These are phyloP conservation scores for Myiothlypis chrysogaster DNA, from an alignment of 2,797 vertebrate genomes.

Conservation along the genomic window DNA sequence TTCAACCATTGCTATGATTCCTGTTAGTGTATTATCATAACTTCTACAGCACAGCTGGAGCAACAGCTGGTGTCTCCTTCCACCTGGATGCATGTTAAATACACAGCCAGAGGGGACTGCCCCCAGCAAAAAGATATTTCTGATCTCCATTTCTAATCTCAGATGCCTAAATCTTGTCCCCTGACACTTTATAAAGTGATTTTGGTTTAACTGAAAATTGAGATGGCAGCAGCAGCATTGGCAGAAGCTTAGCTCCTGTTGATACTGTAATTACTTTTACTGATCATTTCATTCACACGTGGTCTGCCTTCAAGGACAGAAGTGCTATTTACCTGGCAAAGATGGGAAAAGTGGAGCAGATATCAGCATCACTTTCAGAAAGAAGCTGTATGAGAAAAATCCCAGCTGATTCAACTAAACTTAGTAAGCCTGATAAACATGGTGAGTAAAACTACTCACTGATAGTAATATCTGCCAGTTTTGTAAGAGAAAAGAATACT, in stretches of 20 bases:
- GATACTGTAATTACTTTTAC: constrained; percentile 27
- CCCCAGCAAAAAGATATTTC: constrained; percentile 9
- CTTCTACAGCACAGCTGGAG: background rate
- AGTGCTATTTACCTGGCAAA: background rate
- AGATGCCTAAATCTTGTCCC: constrained; percentile 30
- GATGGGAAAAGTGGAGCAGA: background rate
- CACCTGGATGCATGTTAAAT: background rate
- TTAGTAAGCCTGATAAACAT: background rate
- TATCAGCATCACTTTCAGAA: background rate
- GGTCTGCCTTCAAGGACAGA: background rate
- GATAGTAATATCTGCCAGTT: background rate
- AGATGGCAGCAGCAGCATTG: constrained; percentile 11
- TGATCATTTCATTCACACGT: background rate
- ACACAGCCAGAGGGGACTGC: background rate
- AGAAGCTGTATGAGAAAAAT: background rate
- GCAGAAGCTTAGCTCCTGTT: background rate
- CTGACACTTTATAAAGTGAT: background rate
- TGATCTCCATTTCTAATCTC: constrained; percentile 41
- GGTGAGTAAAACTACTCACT: background rate
- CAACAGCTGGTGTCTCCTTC: constrained; percentile 25
- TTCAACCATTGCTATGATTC: background rate
- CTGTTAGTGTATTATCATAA: background rate
- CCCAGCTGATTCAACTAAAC: background rate
- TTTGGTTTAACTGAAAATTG: constrained; percentile 18
- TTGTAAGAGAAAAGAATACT: background rate